Conservation (phyloP, 2,797 vertebrate genomes). For the Esox lucius region DNA sequence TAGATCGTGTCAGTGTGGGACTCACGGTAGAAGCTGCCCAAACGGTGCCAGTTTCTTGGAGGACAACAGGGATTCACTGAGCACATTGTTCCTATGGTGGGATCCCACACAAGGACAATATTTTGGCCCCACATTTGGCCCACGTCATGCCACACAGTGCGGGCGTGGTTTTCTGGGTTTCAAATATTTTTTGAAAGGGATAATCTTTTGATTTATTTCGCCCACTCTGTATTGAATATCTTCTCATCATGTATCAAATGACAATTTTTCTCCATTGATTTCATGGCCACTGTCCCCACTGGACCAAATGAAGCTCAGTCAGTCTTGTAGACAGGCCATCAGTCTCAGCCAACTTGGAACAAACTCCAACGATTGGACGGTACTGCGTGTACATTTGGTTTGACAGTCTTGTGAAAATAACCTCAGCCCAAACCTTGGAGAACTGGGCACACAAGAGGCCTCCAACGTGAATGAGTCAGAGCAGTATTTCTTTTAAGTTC, state of each 20-base stretch:
- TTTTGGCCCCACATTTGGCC: no score
- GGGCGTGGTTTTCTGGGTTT: no score
- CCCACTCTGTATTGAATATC: conserved; percentile 42
- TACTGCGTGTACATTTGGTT: conserved; percentile 40
- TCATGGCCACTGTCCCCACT: conserved; percentile 45
- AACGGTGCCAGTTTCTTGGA: no score
- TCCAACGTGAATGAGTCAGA: conserved; percentile 59
- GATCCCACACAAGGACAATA: no score
- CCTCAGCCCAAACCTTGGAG: conserved; percentile 31
- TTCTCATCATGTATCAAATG: conserved; percentile 39
- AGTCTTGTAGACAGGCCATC: conserved; percentile 47
- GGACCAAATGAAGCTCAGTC: conserved; percentile 53
- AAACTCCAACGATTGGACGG: conserved; percentile 34
- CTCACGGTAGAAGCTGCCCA: no score
- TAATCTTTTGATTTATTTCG: conserved; percentile 2
- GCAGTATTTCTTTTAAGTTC: conserved; percentile 53
- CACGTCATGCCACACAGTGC: no score
- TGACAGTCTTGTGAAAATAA: conserved; percentile 53
- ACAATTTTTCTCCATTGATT: conserved; percentile 54
- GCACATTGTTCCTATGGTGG: no score
- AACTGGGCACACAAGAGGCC: conserved; percentile 38
- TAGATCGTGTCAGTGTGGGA: no score
- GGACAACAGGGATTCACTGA: no score
- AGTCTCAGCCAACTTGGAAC: conserved; percentile 39
- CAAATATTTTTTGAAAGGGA: not conserved